Evolutionary conservation across 2,888 invertebrate genomes (phyloP).

Genomic region (Nomada lathburiana): DNA sequence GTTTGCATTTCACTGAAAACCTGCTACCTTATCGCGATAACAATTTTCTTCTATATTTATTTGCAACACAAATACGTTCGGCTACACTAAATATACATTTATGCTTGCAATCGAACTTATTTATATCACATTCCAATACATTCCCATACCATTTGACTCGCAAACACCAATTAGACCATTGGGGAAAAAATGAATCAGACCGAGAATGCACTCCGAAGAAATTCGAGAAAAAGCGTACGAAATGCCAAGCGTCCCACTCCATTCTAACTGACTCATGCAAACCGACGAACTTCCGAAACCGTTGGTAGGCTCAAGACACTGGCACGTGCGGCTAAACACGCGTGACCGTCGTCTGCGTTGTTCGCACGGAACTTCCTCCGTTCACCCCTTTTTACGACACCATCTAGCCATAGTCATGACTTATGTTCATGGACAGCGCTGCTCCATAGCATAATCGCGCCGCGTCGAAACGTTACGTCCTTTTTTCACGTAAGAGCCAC

Average conservation of each 20-base stretch:
- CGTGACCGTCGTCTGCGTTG: constrained; percentile 27
- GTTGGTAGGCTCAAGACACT: neutral
- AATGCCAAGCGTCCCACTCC: too few species aligned
- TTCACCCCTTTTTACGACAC: constrained; percentile 68
- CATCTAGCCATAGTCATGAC: constrained; percentile 65
- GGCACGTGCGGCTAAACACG: constrained; percentile 39
- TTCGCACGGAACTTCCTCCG: constrained; percentile 41
- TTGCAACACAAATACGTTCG: too few species aligned
- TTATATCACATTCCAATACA: too few species aligned
- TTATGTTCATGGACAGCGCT: constrained; percentile 71
- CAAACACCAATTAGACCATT: too few species aligned
- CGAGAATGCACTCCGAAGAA: neutral
- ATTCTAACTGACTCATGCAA: too few species aligned
- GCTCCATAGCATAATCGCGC: constrained; percentile 65
- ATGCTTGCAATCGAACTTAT: too few species aligned
- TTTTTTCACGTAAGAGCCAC: constrained; percentile 63
- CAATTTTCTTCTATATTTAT: too few species aligned
- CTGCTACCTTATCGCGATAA: too few species aligned
- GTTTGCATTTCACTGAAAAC: too few species aligned
- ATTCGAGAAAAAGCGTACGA: too few species aligned
- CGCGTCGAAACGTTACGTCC: constrained; percentile 49
- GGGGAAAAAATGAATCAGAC: neutral
- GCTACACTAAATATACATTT: too few species aligned
- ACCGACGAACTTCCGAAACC: neutral
- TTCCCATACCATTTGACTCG: too few species aligned